Evolutionary conservation across 1,140 invertebrate species (phyloP).

Genomic region (Antheraea mylitta): DNA sequence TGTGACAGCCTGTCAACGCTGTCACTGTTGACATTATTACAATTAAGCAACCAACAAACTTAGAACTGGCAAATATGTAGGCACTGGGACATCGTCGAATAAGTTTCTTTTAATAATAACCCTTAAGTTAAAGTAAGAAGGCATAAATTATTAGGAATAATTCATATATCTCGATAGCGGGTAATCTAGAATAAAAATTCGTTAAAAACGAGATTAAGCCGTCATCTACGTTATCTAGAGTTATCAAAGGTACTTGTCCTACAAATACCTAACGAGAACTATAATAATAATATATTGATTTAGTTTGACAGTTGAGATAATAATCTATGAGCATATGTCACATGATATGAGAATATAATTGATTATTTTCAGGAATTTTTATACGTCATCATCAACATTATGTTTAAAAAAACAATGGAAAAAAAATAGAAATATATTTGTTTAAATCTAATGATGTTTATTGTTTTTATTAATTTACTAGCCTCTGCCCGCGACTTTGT

Average conservation of each 20-base stretch:
- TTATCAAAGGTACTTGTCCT: constrained; percentile 62
- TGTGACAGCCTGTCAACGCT: constrained; percentile 70
- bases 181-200: constrained; percentile 66
- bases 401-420: not conserved
- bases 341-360: constrained; percentile 35
- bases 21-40: constrained; percentile 72
- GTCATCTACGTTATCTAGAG: constrained; percentile 70
- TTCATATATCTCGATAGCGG: constrained; percentile 25
- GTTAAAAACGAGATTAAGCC: constrained; percentile 74
- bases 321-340: constrained; percentile 46
- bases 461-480: too few relatives aligned
- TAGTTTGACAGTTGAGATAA: constrained; percentile 48
- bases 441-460: too few relatives aligned
- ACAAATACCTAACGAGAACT: constrained; percentile 54
- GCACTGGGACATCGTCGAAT: constrained; percentile 10
- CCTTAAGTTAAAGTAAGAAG: constrained; percentile 42
- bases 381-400: not conserved
- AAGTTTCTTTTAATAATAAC: constrained; percentile 33
- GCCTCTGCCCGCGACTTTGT: too few relatives aligned
- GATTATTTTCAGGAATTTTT: constrained; percentile 8
- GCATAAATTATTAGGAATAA: constrained; percentile 23
- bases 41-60: constrained; percentile 73
- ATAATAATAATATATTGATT: constrained; percentile 57
- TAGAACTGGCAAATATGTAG: constrained; percentile 50
- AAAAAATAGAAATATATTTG: not conserved